Evolutionary conservation across 2,797 vertebrate genomes (phyloP).

Genomic region (Manis pentadactyla): DNA sequence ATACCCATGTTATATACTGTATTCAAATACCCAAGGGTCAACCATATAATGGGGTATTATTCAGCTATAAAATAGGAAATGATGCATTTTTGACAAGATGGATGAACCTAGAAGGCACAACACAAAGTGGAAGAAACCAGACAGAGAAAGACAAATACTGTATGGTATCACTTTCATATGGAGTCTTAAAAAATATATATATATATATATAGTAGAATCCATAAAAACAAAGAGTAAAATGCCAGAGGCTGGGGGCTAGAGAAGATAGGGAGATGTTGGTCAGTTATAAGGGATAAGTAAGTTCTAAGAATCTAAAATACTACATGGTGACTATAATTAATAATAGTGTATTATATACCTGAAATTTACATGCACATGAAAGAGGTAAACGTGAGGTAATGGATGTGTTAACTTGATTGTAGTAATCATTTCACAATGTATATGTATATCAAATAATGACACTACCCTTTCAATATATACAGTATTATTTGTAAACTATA

Average conservation of each 20-base stretch:
- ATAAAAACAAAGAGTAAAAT: not conserved
- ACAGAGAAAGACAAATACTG: not conserved
- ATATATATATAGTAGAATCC: too few species aligned
- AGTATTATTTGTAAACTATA: not conserved
- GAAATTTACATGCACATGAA: not conserved
- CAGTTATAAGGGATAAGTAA: not conserved
- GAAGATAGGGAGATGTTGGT: not conserved
- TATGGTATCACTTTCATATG: not conserved
- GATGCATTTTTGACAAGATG: not conserved
- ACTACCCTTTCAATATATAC: not conserved
- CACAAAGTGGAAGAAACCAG: not conserved
- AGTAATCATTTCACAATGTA: not conserved
- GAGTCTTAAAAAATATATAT: not conserved
- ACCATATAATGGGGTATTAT: too few species aligned
- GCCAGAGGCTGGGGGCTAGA: not conserved
- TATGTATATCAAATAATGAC: not conserved
- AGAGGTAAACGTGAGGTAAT: not conserved
- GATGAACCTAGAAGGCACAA: not conserved
- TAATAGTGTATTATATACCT: not conserved
- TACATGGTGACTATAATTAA: not conserved
- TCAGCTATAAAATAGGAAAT: not conserved
- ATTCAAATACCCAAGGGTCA: too few species aligned
- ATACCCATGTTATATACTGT: too few species aligned
- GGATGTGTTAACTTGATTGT: not conserved
- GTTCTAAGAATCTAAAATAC: not conserved